Evolutionary conservation across 2,888 invertebrate genomes (phyloP).

Genomic region (Agrenia bidenticulata): DNA sequence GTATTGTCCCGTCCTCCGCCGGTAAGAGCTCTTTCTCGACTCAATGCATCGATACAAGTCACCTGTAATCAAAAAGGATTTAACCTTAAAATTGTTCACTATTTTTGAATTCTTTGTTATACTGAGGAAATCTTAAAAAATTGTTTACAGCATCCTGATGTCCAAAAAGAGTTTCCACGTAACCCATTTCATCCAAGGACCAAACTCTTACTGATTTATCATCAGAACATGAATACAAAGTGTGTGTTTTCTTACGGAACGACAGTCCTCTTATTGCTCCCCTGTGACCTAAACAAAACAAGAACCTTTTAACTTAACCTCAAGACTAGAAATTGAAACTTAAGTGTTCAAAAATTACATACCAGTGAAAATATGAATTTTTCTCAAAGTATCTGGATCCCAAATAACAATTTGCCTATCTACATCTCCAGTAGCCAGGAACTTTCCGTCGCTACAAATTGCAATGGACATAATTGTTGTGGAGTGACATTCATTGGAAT

Average conservation of each 20-base stretch:
- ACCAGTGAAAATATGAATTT: constrained; percentile 70
- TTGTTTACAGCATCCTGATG: constrained; percentile 42
- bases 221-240: constrained; percentile 65
- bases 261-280: constrained; percentile 72
- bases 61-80: constrained; percentile 65
- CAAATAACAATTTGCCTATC: constrained; percentile 76
- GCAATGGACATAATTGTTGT: constrained; percentile 67
- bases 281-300: constrained; percentile 66
- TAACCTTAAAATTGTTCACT: neutral
- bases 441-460: constrained; percentile 77
- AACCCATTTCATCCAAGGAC: constrained; percentile 94
- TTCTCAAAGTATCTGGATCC: constrained; percentile 74
- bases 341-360: constrained; percentile 4
- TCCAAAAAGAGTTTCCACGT: constrained; percentile 78
- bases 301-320: neutral
- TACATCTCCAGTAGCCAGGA: constrained; percentile 72
- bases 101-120: too few relatives aligned
- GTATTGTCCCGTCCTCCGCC: constrained; percentile 85
- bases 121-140: too few relatives aligned
- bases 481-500: constrained; percentile 49
- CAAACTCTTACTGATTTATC: constrained; percentile 66
- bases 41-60: constrained; percentile 82
- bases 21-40: constrained; percentile 81
- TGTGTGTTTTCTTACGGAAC: constrained; percentile 82
- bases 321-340: constrained; percentile 14